Evolutionary conservation across 1,140 invertebrate species (phyloP).

Genomic region (Portunus trituberculatus): DNA sequence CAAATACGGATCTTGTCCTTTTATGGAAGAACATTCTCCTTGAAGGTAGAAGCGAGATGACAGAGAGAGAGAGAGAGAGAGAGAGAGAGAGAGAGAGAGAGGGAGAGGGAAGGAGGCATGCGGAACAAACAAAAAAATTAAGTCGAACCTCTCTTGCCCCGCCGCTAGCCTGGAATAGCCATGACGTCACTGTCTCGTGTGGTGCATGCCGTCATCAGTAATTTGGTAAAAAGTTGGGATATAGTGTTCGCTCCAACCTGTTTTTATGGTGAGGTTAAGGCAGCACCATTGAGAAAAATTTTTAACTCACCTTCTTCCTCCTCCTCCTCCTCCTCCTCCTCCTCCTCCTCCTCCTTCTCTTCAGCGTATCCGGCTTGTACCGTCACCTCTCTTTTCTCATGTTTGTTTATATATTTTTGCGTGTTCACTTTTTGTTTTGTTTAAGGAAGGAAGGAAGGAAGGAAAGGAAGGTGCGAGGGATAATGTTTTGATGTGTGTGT

Average conservation of each 20-base stretch:
- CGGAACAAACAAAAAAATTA: no score
- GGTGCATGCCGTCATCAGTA: neutral
- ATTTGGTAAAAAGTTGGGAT: conserved; percentile 23
- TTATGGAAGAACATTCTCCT: neutral
- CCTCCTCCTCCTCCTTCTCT: no score
- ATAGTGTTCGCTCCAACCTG: neutral
- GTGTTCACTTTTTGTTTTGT: neutral
- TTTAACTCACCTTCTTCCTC: neutral
- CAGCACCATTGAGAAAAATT: no score
- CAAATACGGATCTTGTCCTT: neutral
- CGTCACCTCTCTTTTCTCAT: neutral
- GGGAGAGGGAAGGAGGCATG: neutral
- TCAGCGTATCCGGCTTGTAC: no score
- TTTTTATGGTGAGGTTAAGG: no score
- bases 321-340: no score
- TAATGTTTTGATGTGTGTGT: no score
- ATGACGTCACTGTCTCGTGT: neutral
- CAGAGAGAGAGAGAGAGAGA: no score
- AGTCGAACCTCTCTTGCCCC: no score
- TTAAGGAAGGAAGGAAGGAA: conserved; percentile 8
- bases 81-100: no score
- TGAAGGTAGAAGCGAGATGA: no score
- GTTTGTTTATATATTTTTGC: neutral
- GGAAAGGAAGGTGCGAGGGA: neutral
- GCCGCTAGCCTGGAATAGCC: neutral